Conservation (phyloP, 1,140 invertebrate genomes). For the Plodia interpunctella region DNA sequence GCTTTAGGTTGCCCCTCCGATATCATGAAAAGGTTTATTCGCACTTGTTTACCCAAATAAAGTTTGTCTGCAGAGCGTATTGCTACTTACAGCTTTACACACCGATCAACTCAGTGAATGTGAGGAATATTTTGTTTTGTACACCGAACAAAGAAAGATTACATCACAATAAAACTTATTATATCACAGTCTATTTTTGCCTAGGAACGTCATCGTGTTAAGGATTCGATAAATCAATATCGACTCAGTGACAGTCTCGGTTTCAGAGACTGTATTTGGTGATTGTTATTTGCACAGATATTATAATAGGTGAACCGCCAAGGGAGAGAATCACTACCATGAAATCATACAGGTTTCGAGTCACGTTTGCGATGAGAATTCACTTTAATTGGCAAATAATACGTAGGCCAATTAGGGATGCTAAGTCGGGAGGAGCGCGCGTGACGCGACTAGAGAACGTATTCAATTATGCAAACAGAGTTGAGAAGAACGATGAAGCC, state of each 20-base stretch:
- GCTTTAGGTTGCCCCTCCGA: slow-evolving; percentile 16
- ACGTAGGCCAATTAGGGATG: slow-evolving; percentile 76
- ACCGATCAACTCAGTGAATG: too few species aligned
- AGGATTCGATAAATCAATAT: too few species aligned
- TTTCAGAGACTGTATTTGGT: slow-evolving; percentile 8
- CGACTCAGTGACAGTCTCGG: not conserved
- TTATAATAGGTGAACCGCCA: slow-evolving; percentile 32
- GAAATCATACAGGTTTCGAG: slow-evolving; percentile 64
- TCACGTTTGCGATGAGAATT: slow-evolving; percentile 75
- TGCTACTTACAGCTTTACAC: too few species aligned
- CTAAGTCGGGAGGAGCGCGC: slow-evolving; percentile 70
- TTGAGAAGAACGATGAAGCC: slow-evolving; percentile 53
- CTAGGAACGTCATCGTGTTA: too few species aligned
- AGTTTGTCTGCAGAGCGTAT: too few species aligned
- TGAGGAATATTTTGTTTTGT: too few species aligned
- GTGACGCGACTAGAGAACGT: slow-evolving; percentile 68
- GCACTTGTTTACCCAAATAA: too few species aligned
- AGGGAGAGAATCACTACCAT: slow-evolving; percentile 45
- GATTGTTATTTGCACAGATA: slow-evolving; percentile 36
- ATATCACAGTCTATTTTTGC: too few species aligned
- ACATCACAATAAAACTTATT: too few species aligned
- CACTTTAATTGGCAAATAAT: slow-evolving; percentile 78
- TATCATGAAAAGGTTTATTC: slow-evolving; percentile 21
- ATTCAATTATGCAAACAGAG: slow-evolving; percentile 75
- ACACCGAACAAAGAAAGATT: too few species aligned